Evolutionary conservation across 2,113 vertebrate genomes (phyloP).

Genomic region (Hepsetus odoe): DNA sequence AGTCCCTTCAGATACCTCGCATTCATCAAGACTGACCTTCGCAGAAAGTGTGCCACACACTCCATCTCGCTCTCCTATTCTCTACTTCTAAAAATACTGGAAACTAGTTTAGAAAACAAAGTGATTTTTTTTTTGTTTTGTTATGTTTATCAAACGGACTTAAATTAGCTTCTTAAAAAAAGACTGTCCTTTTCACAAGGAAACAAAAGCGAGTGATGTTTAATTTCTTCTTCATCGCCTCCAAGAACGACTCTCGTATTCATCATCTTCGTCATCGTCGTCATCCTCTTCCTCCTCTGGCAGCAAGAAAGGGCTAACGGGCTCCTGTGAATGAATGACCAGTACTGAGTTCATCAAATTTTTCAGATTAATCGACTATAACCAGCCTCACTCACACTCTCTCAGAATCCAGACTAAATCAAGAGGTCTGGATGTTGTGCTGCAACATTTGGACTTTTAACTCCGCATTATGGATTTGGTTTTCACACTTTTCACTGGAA

Average conservation of each 20-base stretch:
- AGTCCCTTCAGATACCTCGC: conserved; percentile 49
- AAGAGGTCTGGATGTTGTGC: too few species aligned
- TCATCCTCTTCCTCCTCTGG: conserved; percentile 92
- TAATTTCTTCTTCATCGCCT: conserved; percentile 83
- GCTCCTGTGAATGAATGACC: conserved; percentile 76
- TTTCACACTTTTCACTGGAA: too few species aligned
- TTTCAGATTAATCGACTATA: too few species aligned
- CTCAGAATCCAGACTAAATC: too few species aligned
- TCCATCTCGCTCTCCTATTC: conserved; percentile 49
- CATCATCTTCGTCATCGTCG: conserved; percentile 94
- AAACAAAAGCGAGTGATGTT: conserved; percentile 30
- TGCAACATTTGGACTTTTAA: too few species aligned
- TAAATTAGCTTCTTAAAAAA: conserved; percentile 39
- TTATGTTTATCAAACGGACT: conserved; percentile 39
- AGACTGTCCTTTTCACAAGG: conserved; percentile 41
- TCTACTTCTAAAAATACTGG: conserved; percentile 69
- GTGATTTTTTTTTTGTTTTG: too few species aligned
- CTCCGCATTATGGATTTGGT: too few species aligned
- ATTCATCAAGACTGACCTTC: conserved; percentile 12
- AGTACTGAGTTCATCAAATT: neutral
- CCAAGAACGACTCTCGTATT: conserved; percentile 95
- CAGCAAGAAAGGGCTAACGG: conserved; percentile 85
- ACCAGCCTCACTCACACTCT: too few species aligned
- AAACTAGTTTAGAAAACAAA: conserved; percentile 51
- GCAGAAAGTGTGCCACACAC: conserved; percentile 43